Base-by-base conservation (phyloP, 2,888 invertebrate species). In the Lordiphosa fenestrarum region DNA sequence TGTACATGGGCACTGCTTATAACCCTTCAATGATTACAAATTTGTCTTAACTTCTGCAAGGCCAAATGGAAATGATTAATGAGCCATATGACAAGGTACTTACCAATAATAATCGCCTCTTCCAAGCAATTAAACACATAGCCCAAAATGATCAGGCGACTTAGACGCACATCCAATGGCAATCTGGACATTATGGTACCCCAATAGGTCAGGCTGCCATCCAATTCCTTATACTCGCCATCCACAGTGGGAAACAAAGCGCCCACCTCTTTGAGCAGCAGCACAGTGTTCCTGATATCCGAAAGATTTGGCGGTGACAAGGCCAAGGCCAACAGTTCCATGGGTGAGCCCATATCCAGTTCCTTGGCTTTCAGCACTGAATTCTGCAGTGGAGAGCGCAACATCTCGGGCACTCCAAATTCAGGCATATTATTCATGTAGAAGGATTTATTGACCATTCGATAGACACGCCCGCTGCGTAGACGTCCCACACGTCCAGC, bases 401-500 rank as follows among this genome's bases (percentile, higher is more conserved):
- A 87, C 86, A 97, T 95, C 90, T 96, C 96, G 0, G 96, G 96
- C 0, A 88, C 69, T 13, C 92, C 91, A 72, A 93, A 94, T 65
- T 91, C 90, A 0, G 85, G 66, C 62, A 95, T 86, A 19, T 84
- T 76, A 0, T 91, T 88, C 91, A 92, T 73, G 87, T 94, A 97
- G 85, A 95, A 94, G 23, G 87, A 78, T 67, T 91, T 90, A 0
- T 92, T 90, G 0, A 97, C 93, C 66, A 97, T 91, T 52, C 98
- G 91, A 89, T 96, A 98, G 4, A 97, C 96, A 73, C 96, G 91
- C 0, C 96, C 98, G 81, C 94, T 93, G 53, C 94, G 92, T 6
- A 97, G 94, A 71, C 98, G 93, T 1, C 98, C 98, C 52, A 96
- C 95, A 63, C 98, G 93, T 1, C 98, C 98, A 41, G 94, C 93